phyloP scores from a whole-genome alignment of 30 jellyfish, hydroid and myxozoan species.

The Calvadosia cruxmelitensis region DNA sequence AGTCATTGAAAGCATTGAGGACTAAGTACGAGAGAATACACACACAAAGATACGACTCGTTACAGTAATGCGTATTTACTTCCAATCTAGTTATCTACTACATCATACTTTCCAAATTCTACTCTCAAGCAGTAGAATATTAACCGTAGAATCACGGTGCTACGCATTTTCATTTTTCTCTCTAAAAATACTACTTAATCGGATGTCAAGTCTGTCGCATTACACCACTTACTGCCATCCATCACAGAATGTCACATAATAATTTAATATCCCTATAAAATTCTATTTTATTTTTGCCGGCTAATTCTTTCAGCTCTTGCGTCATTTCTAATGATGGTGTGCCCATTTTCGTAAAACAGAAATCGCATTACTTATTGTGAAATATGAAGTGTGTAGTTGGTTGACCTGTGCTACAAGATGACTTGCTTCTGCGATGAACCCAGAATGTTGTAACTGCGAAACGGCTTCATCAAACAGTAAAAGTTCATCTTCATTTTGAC shows the following conservation, averaged over 20 bases:
- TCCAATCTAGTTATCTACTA: slow-evolving; percentile 3
- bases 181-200: no score
- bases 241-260: no score
- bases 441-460: slow-evolving; percentile 26
- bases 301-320: no score
- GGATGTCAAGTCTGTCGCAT: no score
- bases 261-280: no score
- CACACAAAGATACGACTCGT: slow-evolving; percentile 10
- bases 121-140: neutral
- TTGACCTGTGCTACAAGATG: slow-evolving; percentile 13
- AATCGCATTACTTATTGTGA: slow-evolving; percentile 28
- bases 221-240: no score
- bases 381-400: slow-evolving; percentile 8
- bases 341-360: slow-evolving; percentile 24
- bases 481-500: slow-evolving; percentile 9
- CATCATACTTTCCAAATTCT: no score
- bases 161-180: neutral
- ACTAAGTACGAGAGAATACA: neutral
- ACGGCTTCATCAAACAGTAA: slow-evolving; percentile 17
- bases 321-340: no score
- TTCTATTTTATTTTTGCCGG: no score
- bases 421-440: slow-evolving; percentile 53
- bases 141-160: neutral
- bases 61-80: slow-evolving; percentile 6
- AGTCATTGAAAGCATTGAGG: slow-evolving; percentile 46